Percentiles rank a stretch among this genome's conserved stretches.
phyloP scores from a whole-genome alignment of 2,113 vertebrate genomes.

The Pongo abelii region DNA sequence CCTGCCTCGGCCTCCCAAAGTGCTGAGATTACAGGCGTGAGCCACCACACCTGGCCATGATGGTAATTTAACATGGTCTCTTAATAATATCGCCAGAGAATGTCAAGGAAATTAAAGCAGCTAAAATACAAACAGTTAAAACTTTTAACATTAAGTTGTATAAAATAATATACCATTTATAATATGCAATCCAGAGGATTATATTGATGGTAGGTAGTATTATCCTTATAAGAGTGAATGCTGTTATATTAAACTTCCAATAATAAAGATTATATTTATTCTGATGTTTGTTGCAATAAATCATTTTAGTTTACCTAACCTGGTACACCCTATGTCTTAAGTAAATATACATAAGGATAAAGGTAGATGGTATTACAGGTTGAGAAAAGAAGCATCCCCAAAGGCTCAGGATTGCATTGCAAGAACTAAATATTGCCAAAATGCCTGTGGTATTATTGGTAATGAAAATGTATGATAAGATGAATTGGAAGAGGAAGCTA shows the following conservation, averaged over 20 bases:
- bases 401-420: not conserved
- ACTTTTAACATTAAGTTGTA: slow-evolving; percentile 92
- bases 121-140: slow-evolving; percentile 88
- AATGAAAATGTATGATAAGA: not conserved
- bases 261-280: slow-evolving; percentile 81
- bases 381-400: not conserved
- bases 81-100: slow-evolving; percentile 67
- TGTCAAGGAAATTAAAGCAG: slow-evolving; percentile 87
- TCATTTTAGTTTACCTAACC: not conserved
- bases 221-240: slow-evolving; percentile 90
- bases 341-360: not conserved
- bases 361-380: not conserved
- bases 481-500: not conserved
- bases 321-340: not conserved
- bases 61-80: slow-evolving; percentile 71
- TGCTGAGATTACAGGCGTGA: too few relatives aligned
- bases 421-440: not conserved
- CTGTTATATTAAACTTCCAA: slow-evolving; percentile 81
- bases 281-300: slow-evolving; percentile 76
- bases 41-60: not conserved
- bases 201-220: slow-evolving; percentile 88
- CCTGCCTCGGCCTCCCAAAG: too few relatives aligned
- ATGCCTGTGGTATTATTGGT: not conserved
- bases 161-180: slow-evolving; percentile 85
- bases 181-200: slow-evolving; percentile 89